phyloP scores from a whole-genome alignment of 2,113 vertebrate genomes.

The Corvus cornix region DNA sequence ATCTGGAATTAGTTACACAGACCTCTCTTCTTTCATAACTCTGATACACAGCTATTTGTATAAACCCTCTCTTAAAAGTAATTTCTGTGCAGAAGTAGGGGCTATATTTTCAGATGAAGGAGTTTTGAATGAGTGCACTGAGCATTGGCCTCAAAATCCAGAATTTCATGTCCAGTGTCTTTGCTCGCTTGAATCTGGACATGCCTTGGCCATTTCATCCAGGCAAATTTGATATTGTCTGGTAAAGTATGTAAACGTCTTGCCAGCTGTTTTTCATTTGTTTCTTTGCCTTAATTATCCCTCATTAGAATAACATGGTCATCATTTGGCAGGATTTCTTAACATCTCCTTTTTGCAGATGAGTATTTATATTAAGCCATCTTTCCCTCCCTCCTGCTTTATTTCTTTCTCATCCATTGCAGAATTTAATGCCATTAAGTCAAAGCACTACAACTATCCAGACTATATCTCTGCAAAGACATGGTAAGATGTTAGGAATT shows the following conservation, averaged over 20 bases:
- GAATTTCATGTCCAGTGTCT: not conserved
- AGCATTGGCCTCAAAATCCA: not conserved
- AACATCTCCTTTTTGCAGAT: not conserved
- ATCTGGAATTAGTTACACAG: not conserved
- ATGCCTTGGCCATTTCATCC: not conserved
- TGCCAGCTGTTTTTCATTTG: not conserved
- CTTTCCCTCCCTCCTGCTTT: not conserved
- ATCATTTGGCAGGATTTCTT: not conserved
- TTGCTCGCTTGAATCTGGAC: not conserved
- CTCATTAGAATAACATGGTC: not conserved
- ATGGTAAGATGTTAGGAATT: not conserved
- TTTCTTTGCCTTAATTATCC: not conserved
- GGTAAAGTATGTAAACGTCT: not conserved
- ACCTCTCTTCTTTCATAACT: not conserved
- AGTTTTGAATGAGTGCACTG: not conserved
- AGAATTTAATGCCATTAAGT: not conserved
- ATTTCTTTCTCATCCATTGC: not conserved
- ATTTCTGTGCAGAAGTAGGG: not conserved
- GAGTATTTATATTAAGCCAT: not conserved
- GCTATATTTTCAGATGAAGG: not conserved
- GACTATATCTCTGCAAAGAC: not conserved
- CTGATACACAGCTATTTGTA: not conserved
- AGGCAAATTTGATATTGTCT: not conserved
- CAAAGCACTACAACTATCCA: not conserved
- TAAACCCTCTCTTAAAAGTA: not conserved